Evolutionary conservation across 2,113 vertebrate genomes (phyloP).

Genomic region (Gobius niger): DNA sequence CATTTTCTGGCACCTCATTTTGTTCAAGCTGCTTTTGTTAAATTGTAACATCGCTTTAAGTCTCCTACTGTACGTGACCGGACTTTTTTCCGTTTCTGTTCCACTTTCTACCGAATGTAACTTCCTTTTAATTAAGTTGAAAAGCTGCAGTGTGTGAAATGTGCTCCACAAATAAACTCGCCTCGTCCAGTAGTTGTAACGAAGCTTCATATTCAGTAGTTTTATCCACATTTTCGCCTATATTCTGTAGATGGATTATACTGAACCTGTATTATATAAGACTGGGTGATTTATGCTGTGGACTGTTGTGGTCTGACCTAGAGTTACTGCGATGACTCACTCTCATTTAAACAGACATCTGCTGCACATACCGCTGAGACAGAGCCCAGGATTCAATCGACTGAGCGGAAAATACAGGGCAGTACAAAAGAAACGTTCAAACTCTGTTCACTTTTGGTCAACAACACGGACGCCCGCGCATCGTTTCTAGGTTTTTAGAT

Average conservation of each 20-base stretch:
- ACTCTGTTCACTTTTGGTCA: neutral
- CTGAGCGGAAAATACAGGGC: neutral
- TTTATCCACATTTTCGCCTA: neutral
- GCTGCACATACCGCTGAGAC: neutral
- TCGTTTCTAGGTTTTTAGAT: too few relatives aligned
- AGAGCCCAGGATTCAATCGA: neutral
- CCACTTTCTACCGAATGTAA: too few relatives aligned
- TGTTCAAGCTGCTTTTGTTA: too few relatives aligned
- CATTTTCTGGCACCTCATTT: too few relatives aligned
- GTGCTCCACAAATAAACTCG: too few relatives aligned
- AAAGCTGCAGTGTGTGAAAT: too few relatives aligned
- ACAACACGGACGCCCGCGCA: neutral
- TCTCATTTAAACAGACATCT: constrained; percentile 4
- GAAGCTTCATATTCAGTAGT: too few relatives aligned
- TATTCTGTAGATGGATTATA: neutral
- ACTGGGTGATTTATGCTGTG: neutral
- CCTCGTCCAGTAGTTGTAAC: too few relatives aligned
- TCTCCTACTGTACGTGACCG: too few relatives aligned
- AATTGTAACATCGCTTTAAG: too few relatives aligned
- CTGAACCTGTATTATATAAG: neutral
- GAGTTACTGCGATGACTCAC: neutral
- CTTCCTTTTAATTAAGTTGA: too few relatives aligned
- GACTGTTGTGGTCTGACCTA: neutral
- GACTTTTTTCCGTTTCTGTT: too few relatives aligned
- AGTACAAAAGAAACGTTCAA: neutral